Evolutionary conservation across 1,140 invertebrate genomes (phyloP), one percentile per base, ranked within the genome.

Genomic region (Drosophila kikkawai): DNA sequence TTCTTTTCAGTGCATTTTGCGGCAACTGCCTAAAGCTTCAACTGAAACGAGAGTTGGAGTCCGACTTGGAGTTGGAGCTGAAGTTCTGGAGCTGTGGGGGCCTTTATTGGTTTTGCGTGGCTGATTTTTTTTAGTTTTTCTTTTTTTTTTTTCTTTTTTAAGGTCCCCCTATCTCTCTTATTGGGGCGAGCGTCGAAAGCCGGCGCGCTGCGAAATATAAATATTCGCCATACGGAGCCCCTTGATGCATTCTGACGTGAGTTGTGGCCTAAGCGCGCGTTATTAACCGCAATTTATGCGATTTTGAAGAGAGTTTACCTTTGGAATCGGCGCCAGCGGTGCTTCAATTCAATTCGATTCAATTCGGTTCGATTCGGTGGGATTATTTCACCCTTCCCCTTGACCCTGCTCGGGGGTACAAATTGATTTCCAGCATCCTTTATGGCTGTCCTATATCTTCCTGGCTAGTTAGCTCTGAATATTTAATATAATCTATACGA

Each of bases 271-370:
- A 90, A 90, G 85, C 85, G 86, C 81, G 79, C 81, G 81, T 90
- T 88, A 88, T 90, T 88, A 88, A 88, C 81, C 85, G 63, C 85
- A 90, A 90, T 90, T 90, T 85, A 90, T 90, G 85, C 79, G 85
- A 70, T 85, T 85, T 90, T 82, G 75, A 90, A 88, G 85, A 90
- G 76, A 53, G 66, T 63, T 76, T 50, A 47, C 55, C 29, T 47
- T 37, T 34, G 58, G 63, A 67, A 56, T 56, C 70, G 70, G 70
- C 70, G 70, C 70, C 70, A 73, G 70, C 51, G 70, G 70, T 69
- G 65, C 37, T 69, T 34, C 34, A 37, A 36, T 55, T 53, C 29
- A 22, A 42, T 29, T 63, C 36, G 44, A 26, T 37, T 71, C 67
- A 36, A 71, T 48, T 73, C 22, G 51, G 11, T 32, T 39, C 37